Evolutionary conservation across 1,140 invertebrate genomes (phyloP), one percentile per base, ranked within the genome.

Genomic region (Palaemon carinicauda): DNA sequence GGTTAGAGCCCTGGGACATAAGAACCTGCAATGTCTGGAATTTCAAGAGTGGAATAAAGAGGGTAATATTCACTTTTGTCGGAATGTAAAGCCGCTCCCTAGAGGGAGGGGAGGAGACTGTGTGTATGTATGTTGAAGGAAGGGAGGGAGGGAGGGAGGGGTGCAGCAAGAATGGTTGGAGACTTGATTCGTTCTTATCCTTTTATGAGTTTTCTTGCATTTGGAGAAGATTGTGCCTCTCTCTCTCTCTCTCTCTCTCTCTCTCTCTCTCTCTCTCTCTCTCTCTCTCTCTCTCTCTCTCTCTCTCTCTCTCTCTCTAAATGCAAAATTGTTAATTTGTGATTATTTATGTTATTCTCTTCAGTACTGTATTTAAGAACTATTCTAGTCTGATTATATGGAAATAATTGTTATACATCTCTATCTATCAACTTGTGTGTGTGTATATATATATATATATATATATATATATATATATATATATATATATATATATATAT

Each of bases 401-500:
- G 7, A 41, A 9, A 41, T 41, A 41, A 5, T n/a, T n/a, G 0
- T 5, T 41, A 41, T 41, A 7, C 5, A 41, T 41, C 3, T 41
- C 3, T 3, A 60, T 4, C 17, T 60, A 4, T n/a, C 3, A 60
- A 19, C 14, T 24, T 60, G 14, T n/a, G 14, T 73, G 1, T 73
- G 27, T 73, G 27, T 73, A 33, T 73, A 33, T 73, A 33, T 73
- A 33, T 73, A 15, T 73, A 33, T 73, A 33, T 73, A 33, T 12
- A 33, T 41, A 41, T 41, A 9, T 41, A 69, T 21, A 69, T 9
- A n/a, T 21, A 69, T 21, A 14, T 21, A 69, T 27, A 69, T 69
- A 69, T 69, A 69, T 69, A 69, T 69, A 69, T 69, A 69, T 69
- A 69, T 21, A 69, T 69, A 69, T 69, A 69, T 21, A 69, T 24